These are phyloP conservation scores for cattle (Bos taurus) DNA, from an alignment of 2,113 vertebrate genomes.

Conservation along the genomic window DNA sequence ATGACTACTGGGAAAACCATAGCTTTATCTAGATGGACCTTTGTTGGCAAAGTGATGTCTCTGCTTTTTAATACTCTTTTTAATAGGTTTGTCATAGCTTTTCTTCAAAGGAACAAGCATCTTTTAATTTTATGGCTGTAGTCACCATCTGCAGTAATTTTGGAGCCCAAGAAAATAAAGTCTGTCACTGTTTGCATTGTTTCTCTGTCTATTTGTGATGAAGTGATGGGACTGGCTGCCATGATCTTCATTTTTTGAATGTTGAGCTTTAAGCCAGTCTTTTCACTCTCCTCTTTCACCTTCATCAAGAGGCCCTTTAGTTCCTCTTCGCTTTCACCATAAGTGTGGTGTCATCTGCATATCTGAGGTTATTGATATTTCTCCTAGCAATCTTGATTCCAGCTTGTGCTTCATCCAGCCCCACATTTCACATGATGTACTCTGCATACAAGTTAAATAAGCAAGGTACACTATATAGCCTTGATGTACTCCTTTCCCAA, in stretches of 20 bases:
- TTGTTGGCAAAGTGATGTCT: neutral
- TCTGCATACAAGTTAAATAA: neutral
- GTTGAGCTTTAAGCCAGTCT: neutral
- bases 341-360: neutral
- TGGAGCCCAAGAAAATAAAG: neutral
- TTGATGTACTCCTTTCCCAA: neutral
- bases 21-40: neutral
- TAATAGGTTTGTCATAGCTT: neutral
- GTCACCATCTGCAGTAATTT: neutral
- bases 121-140: neutral
- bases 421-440: neutral
- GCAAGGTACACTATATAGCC: neutral
- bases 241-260: neutral
- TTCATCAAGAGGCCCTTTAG: neutral
- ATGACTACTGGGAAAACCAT: neutral
- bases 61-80: neutral
- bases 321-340: rapidly evolving
- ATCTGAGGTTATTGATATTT: neutral
- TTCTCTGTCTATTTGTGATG: neutral
- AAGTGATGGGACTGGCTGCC: neutral
- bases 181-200: neutral
- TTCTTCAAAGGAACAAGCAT: neutral
- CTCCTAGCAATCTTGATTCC: neutral
- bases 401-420: neutral
- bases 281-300: neutral